Percentiles rank a stretch among this genome's conserved stretches.
phyloP scores from a whole-genome alignment of 2,113 vertebrate genomes.

The Microcebus jonahi region DNA sequence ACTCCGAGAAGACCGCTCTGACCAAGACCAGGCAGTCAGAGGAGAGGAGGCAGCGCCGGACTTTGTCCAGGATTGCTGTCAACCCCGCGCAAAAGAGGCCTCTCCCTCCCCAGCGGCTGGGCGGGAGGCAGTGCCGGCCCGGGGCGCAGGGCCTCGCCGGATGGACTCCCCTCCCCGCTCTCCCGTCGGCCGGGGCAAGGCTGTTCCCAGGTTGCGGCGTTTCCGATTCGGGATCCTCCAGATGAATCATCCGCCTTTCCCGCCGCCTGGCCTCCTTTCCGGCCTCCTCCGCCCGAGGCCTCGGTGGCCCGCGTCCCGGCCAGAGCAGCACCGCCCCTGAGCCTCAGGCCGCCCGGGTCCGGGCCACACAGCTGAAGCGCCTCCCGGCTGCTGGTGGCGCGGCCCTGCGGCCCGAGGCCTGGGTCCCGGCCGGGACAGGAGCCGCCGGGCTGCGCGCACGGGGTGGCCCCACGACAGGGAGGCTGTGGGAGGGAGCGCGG shows the following conservation, averaged over 20 bases:
- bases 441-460: background rate
- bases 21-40: conserved; percentile 26
- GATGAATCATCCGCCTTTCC: conserved; percentile 77
- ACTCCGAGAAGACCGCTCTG: conserved; percentile 54
- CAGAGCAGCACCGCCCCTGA: conserved; percentile 44
- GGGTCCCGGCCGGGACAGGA: background rate
- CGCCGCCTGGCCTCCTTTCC: conserved; percentile 76
- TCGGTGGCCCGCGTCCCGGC: conserved; percentile 61
- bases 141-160: background rate
- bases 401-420: background rate
- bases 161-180: background rate
- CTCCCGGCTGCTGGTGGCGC: background rate
- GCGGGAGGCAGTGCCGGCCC: background rate
- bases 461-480: background rate
- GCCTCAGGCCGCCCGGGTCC: background rate
- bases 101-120: background rate
- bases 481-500: background rate
- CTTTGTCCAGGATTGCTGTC: background rate
- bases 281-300: conserved; percentile 74
- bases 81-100: conserved; percentile 6
- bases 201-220: conserved; percentile 71
- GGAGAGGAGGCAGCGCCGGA: background rate
- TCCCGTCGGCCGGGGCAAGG: conserved; percentile 35
- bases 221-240: conserved; percentile 71
- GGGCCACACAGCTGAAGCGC: background rate